Conservation (phyloP, 2,888 invertebrate species). For the Steromphala cineraria region DNA sequence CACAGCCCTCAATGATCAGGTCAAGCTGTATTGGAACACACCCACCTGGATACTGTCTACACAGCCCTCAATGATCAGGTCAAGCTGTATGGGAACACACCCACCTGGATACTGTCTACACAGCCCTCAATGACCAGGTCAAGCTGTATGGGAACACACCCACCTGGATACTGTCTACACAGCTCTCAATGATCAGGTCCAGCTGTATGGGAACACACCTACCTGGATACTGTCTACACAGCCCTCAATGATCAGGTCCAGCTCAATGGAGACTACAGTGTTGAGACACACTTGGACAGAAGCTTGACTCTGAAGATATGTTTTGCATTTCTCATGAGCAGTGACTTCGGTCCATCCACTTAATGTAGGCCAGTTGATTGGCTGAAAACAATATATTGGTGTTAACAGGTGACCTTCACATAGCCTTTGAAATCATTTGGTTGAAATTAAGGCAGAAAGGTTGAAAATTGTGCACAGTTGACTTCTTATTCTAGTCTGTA, state of each 20-base stretch:
- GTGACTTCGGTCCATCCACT: constrained; percentile 34
- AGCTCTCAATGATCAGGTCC: constrained; percentile 9
- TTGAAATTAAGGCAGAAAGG: no score
- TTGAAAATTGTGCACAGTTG: no score
- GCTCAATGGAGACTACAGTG: constrained; percentile 4
- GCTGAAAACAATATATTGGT: no score
- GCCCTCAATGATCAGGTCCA: constrained; percentile 1
- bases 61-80: constrained; percentile 13
- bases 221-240: constrained; percentile 30
- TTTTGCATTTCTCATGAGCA: constrained; percentile 36
- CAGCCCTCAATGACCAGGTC: neutral
- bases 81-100: constrained; percentile 25
- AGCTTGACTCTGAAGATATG: constrained; percentile 26
- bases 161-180: constrained; percentile 29
- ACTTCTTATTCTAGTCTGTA: no score
- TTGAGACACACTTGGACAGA: constrained; percentile 32
- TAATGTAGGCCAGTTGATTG: constrained; percentile 35
- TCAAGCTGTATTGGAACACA: constrained; percentile 26
- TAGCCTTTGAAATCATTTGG: no score
- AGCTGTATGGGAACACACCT: constrained; percentile 12
- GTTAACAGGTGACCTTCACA: no score
- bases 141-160: neutral
- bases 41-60: constrained; percentile 28
- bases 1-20: constrained; percentile 13
- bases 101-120: neutral